phyloP scores from a whole-genome alignment of 2,113 vertebrate genomes.

The Lophochroa leadbeateri region DNA sequence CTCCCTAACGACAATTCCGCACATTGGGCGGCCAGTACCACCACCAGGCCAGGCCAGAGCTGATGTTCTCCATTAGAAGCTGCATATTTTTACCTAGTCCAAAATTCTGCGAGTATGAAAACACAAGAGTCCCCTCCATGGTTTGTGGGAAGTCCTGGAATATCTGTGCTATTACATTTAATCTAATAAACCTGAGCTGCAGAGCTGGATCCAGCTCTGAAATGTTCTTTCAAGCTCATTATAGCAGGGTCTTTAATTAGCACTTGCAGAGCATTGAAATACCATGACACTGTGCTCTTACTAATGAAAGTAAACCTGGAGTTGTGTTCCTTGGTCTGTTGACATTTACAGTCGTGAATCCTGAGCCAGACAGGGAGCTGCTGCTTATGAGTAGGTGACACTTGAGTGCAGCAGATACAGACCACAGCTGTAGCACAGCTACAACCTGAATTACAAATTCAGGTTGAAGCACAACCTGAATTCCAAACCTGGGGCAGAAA shows the following conservation, averaged over 20 bases:
- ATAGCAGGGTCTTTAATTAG: constrained; percentile 11
- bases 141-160: not conserved
- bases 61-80: not conserved
- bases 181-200: not conserved
- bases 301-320: constrained; percentile 28
- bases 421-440: not conserved
- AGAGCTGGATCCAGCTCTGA: not conserved
- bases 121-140: not conserved
- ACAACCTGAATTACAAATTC: no score
- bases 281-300: not conserved
- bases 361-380: not conserved
- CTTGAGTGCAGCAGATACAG: not conserved
- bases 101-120: not conserved
- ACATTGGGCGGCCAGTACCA: not conserved
- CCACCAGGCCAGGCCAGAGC: not conserved
- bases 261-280: not conserved
- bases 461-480: not conserved
- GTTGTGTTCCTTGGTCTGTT: constrained; percentile 9
- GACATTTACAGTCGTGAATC: not conserved
- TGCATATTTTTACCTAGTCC: not conserved
- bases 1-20: rapidly evolving
- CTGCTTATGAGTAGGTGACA: not conserved
- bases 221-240: not conserved
- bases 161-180: not conserved
- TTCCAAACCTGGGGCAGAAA: not conserved